Evolutionary conservation across 2,888 invertebrate species (phyloP).

Genomic region (Amiota mariae): DNA sequence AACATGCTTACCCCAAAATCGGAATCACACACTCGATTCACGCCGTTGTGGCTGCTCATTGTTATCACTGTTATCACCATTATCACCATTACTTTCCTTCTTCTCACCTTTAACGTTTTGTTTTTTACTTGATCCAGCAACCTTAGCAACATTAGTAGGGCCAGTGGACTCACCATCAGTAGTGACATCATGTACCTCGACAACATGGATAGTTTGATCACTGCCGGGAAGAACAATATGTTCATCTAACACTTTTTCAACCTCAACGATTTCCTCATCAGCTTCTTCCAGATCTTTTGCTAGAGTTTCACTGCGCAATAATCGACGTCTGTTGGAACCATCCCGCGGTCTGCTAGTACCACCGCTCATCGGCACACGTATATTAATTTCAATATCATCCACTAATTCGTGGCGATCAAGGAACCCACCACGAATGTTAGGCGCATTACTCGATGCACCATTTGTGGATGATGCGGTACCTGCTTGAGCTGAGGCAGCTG

Average conservation of each 20-base stretch:
- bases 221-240: neutral
- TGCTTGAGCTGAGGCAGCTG: conserved; percentile 49
- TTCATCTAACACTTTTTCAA: neutral
- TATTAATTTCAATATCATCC: conserved; percentile 60
- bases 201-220: neutral
- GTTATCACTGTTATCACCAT: neutral
- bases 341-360: conserved; percentile 7
- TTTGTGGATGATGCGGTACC: neutral
- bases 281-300: conserved; percentile 61
- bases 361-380: conserved; percentile 49
- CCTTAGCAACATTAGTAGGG: conserved; percentile 29
- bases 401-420: conserved; percentile 63
- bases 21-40: conserved; percentile 57
- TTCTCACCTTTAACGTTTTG: neutral
- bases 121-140: neutral
- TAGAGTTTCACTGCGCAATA: conserved; percentile 68
- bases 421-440: neutral
- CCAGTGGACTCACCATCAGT: conserved; percentile 2
- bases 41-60: conserved; percentile 19
- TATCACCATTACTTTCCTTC: neutral
- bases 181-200: neutral
- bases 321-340: conserved; percentile 53
- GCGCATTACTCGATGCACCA: neutral
- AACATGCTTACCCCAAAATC: conserved; percentile 56
- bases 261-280: conserved; percentile 41